Evolutionary conservation across 2,113 vertebrate species (phyloP), one percentile per base, ranked within the genome.

Genomic region (Ptyas mucosa): DNA sequence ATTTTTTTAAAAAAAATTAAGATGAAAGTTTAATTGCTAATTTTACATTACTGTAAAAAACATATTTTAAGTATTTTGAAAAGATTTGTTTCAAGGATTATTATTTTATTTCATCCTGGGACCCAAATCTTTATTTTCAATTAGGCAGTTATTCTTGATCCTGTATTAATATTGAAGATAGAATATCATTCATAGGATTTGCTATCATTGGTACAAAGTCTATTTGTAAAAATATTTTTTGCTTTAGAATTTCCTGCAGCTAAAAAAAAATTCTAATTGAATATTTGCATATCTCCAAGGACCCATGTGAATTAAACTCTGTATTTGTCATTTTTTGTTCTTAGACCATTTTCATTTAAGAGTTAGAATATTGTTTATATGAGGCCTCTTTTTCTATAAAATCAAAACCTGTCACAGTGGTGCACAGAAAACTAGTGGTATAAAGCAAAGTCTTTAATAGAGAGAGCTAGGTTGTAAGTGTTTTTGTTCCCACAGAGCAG

Each of bases 371-470:
- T 97, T 97, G 96, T 96, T 97, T 98, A 98, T 98, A 97, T 97
- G 96, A 97, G 97, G 96, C 93, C 94, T 94, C 95, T 97, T 98
- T 97, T 97, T 97, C 97, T 98, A 94, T 97, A 96, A 98, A 98
- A 97, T 97, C 97, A 98, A 96, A 98, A 97, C 97, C 97, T 97
- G 97, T 98, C 98, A 97, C 98, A 98, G 98, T 97, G 96, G 98
- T 98, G 97, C 97, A 97, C 95, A 98, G 97, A 98, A 97, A 98
- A 96, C 95, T 93, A 91, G 91, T 96, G 96, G 97, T 98, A 96
- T 98, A 97, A 98, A 98, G 97, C 97, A 97, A 96, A 97, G 96
- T 97, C 97, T 98, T 98, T 98, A 98, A 98, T 97, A 98, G 96
- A 97, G 96, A 96, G 95, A 97, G 95, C 96, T 97, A 96, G 96